A percentile compares a stretch with the other conserved stretches of the same genome.
Conservation (phyloP, 2,888 invertebrate genomes). For the Chloroclysta siterata region DNA sequence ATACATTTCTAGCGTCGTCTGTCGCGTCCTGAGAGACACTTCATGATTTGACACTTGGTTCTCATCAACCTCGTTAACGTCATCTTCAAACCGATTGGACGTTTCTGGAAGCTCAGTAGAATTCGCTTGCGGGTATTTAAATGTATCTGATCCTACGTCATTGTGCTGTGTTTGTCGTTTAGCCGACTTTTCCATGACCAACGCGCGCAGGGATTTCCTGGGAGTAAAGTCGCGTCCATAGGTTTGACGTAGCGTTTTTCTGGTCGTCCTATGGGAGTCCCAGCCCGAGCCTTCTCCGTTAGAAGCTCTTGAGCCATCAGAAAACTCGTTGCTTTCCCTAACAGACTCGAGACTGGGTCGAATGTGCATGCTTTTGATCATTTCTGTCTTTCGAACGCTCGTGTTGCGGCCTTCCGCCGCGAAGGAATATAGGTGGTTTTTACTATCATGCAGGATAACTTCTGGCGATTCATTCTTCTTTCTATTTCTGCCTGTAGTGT, state of each 20-base stretch:
- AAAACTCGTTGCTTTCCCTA: conserved; percentile 58
- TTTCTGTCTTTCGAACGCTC: conserved; percentile 60
- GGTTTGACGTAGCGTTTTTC: conserved; percentile 72
- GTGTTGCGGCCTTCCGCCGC: conserved; percentile 54
- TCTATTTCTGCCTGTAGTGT: conserved; percentile 57
- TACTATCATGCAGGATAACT: conserved; percentile 53
- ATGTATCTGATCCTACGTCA: conserved; percentile 50
- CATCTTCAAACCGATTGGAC: conserved; percentile 41
- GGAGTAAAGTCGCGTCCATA: conserved; percentile 72
- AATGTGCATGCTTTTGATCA: conserved; percentile 49
- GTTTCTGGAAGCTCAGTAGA: conserved; percentile 54
- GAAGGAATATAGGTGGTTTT: conserved; percentile 55
- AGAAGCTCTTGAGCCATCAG: conserved; percentile 61
- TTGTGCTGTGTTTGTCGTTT: conserved; percentile 58
- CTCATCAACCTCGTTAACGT: conserved; percentile 29
- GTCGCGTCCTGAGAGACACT: conserved; percentile 54
- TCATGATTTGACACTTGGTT: conserved; percentile 54
- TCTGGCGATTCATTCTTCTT: conserved; percentile 62
- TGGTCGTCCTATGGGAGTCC: conserved; percentile 76
- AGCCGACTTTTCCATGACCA: conserved; percentile 76
- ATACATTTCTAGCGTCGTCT: conserved; percentile 56
- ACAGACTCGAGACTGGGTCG: conserved; percentile 56
- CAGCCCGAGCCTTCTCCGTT: conserved; percentile 73
- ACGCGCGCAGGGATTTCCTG: conserved; percentile 69
- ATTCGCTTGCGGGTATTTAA: conserved; percentile 54